Evolutionary conservation across 2,888 invertebrate genomes (phyloP).

Genomic region (Cantharis rustica): DNA sequence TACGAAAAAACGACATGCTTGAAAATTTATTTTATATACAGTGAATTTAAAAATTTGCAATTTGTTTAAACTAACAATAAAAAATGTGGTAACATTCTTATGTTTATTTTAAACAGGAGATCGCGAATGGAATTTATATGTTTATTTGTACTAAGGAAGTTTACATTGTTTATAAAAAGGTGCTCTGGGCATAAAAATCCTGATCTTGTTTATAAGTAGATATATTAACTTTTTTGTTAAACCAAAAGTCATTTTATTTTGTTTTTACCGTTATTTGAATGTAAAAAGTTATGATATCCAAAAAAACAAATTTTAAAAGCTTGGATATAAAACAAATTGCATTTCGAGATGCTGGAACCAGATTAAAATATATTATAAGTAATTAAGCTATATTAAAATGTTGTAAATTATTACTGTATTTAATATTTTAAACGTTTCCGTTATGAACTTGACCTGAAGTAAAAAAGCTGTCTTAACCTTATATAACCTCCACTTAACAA

Average conservation of each 20-base stretch:
- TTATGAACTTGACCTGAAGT: conserved; percentile 14
- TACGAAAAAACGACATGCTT: too few relatives aligned
- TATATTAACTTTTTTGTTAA: not conserved
- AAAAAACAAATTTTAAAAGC: not conserved
- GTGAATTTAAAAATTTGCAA: too few relatives aligned
- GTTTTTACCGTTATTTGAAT: not conserved
- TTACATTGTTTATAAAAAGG: too few relatives aligned
- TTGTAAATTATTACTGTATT: not conserved
- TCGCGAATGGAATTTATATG: too few relatives aligned
- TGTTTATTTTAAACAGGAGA: too few relatives aligned
- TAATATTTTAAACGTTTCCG: conserved; percentile 1
- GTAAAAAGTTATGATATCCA: not conserved
- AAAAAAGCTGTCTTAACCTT: conserved; percentile 11
- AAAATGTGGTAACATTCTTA: too few relatives aligned
- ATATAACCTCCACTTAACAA: conserved; percentile 6
- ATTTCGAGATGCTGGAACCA: too few relatives aligned
- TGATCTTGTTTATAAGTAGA: too few relatives aligned
- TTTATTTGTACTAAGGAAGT: too few relatives aligned
- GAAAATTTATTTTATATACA: too few relatives aligned
- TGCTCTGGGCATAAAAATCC: too few relatives aligned
- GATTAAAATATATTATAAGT: not conserved
- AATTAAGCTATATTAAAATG: not conserved
- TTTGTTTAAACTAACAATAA: too few relatives aligned
- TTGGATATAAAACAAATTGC: not conserved
- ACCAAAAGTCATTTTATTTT: not conserved